These are phyloP conservation scores for Triplophysa yarkandensis DNA, from an alignment of 2,797 vertebrate genomes.

Conservation along the genomic window DNA sequence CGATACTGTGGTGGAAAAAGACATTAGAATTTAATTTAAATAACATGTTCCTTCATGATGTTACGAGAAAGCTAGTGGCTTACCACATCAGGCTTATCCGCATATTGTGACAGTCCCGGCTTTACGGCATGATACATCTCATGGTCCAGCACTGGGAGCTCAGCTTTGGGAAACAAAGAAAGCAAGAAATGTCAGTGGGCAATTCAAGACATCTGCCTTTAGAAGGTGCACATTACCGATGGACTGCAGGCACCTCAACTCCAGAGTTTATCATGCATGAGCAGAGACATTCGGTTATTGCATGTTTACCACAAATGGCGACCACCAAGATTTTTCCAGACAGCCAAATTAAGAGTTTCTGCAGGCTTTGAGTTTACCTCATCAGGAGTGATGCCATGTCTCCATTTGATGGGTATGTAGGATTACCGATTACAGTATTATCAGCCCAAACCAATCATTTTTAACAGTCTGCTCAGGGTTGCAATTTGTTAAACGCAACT, in stretches of 20 bases:
- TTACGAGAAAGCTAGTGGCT: slow-evolving; percentile 60
- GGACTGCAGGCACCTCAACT: slow-evolving; percentile 21
- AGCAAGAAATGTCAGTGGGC: slow-evolving; percentile 41
- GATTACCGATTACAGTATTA: slow-evolving; percentile 37
- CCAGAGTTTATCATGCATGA: slow-evolving; percentile 35
- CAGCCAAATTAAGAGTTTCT: slow-evolving; percentile 57
- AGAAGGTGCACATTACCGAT: slow-evolving; percentile 37
- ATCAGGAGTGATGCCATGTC: slow-evolving; percentile 47
- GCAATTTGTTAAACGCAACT: slow-evolving; percentile 20
- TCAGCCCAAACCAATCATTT: slow-evolving; percentile 35
- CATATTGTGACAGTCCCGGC: slow-evolving; percentile 94
- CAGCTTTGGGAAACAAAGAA: slow-evolving; percentile 69
- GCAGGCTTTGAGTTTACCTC: slow-evolving; percentile 46
- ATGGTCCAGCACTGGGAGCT: slow-evolving; percentile 88
- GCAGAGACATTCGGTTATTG: slow-evolving; percentile 38
- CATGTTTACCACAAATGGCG: slow-evolving; percentile 44
- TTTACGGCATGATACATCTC: slow-evolving; percentile 97
- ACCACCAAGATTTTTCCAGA: slow-evolving; percentile 56
- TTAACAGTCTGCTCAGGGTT: slow-evolving; percentile 16
- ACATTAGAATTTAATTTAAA: slow-evolving; percentile 35
- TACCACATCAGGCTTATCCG: slow-evolving; percentile 90
- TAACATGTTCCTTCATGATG: slow-evolving; percentile 53
- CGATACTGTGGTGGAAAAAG: slow-evolving; percentile 47
- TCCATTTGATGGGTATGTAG: slow-evolving; percentile 38
- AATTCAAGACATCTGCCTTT: slow-evolving; percentile 6